phyloP scores from a whole-genome alignment of 2,888 invertebrate species.

The Deilephila elpenor region DNA sequence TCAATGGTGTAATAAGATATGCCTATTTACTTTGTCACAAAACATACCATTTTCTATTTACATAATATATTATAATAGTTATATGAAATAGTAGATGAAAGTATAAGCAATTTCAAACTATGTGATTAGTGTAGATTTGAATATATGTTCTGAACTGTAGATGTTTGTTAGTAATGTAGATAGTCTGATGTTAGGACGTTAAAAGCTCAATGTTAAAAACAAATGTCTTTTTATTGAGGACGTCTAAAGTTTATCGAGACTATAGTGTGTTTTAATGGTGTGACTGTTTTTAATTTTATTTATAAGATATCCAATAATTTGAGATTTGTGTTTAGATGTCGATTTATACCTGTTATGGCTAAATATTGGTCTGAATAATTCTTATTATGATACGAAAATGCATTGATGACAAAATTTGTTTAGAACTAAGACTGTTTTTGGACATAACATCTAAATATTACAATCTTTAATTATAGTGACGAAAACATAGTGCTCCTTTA shows the following conservation, averaged over 20 bases:
- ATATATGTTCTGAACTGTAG: slow-evolving; percentile 17
- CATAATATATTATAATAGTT: not conserved
- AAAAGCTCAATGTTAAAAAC: slow-evolving; percentile 13
- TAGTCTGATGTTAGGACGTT: slow-evolving; percentile 10
- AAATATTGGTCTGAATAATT: too few relatives aligned
- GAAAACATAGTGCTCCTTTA: not conserved
- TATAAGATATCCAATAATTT: not conserved
- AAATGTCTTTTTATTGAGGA: not conserved
- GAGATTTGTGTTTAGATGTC: not conserved
- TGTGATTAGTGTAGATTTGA: slow-evolving; percentile 24
- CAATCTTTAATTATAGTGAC: not conserved
- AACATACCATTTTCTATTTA: slow-evolving; percentile 7
- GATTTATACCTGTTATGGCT: not conserved
- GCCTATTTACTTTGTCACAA: slow-evolving; percentile 14
- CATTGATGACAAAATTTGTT: too few relatives aligned
- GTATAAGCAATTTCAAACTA: slow-evolving; percentile 15
- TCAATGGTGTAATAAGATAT: not conserved
- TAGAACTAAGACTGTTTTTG: not conserved
- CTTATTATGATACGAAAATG: too few relatives aligned
- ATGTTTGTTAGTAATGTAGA: slow-evolving; percentile 12
- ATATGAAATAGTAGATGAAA: not conserved
- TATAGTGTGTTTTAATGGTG: not conserved
- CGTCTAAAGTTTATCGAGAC: not conserved
- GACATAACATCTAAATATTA: not conserved
- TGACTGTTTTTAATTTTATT: not conserved